phyloP scores from a whole-genome alignment of 1,140 invertebrate genomes.

The Calosoma granatense region DNA sequence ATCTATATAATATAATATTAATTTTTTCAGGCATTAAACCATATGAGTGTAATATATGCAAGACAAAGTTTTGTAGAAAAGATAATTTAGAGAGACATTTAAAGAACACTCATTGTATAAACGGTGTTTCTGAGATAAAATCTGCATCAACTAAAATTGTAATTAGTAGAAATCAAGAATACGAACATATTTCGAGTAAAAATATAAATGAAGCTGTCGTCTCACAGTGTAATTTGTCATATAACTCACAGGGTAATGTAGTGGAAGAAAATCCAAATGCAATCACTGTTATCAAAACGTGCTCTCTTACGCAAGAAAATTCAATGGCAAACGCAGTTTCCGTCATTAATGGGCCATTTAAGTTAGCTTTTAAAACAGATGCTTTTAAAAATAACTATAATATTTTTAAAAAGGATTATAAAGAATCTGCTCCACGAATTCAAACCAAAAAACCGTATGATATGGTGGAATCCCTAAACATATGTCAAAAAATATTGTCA shows the following conservation, averaged over 20 bases:
- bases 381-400: slow-evolving; percentile 32
- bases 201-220: slow-evolving; percentile 9
- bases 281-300: slow-evolving; percentile 29
- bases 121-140: slow-evolving; percentile 20
- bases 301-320: slow-evolving; percentile 5
- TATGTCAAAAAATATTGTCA: slow-evolving; percentile 21
- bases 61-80: slow-evolving; percentile 45
- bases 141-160: not conserved
- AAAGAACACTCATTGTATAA: slow-evolving; percentile 48
- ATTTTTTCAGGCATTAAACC: slow-evolving; percentile 40
- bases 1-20: too few relatives aligned
- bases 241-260: not conserved
- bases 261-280: slow-evolving; percentile 29
- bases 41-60: slow-evolving; percentile 48
- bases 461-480: slow-evolving; percentile 23
- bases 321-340: slow-evolving; percentile 20
- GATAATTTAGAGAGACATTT: slow-evolving; percentile 54
- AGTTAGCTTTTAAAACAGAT: slow-evolving; percentile 32
- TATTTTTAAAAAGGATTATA: slow-evolving; percentile 23
- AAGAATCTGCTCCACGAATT: slow-evolving; percentile 19
- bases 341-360: slow-evolving; percentile 30
- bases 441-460: slow-evolving; percentile 18
- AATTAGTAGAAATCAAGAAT: not conserved
- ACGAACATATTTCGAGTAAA: slow-evolving; percentile 12
- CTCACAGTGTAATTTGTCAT: slow-evolving; percentile 1